phyloP scores from a whole-genome alignment of 2,888 invertebrate species.

The Cryptocephalus moraei region DNA sequence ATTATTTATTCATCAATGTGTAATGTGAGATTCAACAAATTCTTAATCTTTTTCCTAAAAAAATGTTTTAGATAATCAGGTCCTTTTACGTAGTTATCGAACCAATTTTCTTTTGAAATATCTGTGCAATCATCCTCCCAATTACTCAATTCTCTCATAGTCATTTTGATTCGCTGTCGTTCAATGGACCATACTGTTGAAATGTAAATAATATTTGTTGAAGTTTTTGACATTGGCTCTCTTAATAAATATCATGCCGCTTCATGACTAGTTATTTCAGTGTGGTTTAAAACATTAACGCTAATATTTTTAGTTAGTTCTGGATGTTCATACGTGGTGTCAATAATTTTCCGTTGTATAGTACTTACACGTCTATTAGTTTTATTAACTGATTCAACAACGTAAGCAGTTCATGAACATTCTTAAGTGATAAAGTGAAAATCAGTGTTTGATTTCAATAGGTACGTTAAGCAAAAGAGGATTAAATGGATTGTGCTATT shows the following conservation, averaged over 20 bases:
- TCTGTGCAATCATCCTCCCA: too few relatives aligned
- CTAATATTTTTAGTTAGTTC: conserved; percentile 16
- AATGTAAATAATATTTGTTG: conserved; percentile 25
- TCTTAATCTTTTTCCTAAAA: too few relatives aligned
- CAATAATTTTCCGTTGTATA: conserved; percentile 26
- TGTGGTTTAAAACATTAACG: conserved; percentile 25
- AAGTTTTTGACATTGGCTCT: conserved; percentile 33
- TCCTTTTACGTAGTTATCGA: too few relatives aligned
- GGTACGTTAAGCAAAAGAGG: conserved; percentile 27
- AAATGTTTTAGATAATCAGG: too few relatives aligned
- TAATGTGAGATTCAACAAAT: too few relatives aligned
- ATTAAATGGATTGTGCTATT: conserved; percentile 34
- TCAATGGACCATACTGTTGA: conserved; percentile 33
- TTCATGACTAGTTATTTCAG: conserved; percentile 34
- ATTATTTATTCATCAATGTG: too few relatives aligned
- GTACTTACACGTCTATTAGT: conserved; percentile 28
- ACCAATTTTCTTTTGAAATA: too few relatives aligned
- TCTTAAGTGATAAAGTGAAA: conserved; percentile 33
- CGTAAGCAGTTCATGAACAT: conserved; percentile 34
- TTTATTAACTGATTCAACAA: conserved; percentile 36
- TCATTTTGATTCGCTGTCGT: conserved; percentile 27
- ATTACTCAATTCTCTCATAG: conserved; percentile 24
- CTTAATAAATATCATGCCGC: conserved; percentile 38
- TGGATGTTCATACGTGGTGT: conserved; percentile 27
- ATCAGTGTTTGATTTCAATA: conserved; percentile 32